phyloP scores from a whole-genome alignment of 2,888 invertebrate species.

The Callyntrura guangdongensis region DNA sequence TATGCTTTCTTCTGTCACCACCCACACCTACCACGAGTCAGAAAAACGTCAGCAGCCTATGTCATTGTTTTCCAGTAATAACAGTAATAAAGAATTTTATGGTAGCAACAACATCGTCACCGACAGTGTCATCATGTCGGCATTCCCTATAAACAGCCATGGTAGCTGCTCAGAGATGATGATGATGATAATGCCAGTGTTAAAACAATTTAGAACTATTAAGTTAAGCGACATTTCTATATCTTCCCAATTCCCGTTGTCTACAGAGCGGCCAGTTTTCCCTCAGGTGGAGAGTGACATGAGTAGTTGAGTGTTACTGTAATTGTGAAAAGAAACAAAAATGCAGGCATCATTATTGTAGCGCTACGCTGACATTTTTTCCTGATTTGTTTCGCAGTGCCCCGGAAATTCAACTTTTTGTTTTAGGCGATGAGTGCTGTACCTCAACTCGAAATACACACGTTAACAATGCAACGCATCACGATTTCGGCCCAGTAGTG shows the following conservation, averaged over 20 bases:
- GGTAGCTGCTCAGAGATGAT: conserved; percentile 48
- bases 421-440: background rate
- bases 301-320: conserved; percentile 76
- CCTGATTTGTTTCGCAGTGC: conserved; percentile 40
- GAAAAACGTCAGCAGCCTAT: background rate
- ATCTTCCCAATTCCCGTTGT: background rate
- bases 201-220: conserved; percentile 75
- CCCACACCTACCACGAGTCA: background rate
- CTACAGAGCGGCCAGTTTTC: background rate
- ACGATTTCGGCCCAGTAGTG: background rate
- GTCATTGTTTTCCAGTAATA: conserved; percentile 32
- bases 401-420: background rate
- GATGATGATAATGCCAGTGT: conserved; percentile 57
- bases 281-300: conserved; percentile 57
- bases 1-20: conserved; percentile 56
- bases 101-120: background rate
- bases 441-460: background rate
- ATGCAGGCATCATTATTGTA: conserved; percentile 46
- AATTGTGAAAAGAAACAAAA: conserved; percentile 27
- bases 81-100: background rate
- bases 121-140: background rate
- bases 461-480: background rate
- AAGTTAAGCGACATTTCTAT: background rate
- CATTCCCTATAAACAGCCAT: background rate
- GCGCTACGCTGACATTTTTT: conserved; percentile 10